A percentile compares a stretch with the other conserved stretches of the same genome.
phyloP scores from a whole-genome alignment of 1,140 invertebrate species.

The Heliconius himera region DNA sequence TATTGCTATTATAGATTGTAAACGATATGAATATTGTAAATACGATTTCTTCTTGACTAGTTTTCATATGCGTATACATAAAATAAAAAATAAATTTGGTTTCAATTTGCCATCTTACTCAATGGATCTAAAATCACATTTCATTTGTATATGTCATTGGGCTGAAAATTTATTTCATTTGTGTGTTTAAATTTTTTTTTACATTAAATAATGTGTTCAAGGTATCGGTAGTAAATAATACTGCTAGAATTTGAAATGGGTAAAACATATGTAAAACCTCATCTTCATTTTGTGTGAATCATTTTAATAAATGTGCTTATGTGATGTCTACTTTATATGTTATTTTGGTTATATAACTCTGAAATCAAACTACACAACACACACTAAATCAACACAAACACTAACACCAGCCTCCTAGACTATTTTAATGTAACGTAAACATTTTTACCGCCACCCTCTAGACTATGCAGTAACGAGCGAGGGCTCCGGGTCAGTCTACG shows the following conservation, averaged over 20 bases:
- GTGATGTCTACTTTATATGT: background rate
- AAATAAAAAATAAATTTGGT: no score
- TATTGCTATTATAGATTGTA: no score
- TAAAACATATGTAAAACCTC: background rate
- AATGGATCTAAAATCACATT: conserved; percentile 2
- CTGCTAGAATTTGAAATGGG: background rate
- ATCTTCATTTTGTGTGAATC: background rate
- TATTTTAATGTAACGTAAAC: background rate
- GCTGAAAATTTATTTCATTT: background rate
- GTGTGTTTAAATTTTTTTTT: background rate
- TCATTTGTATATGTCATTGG: background rate
- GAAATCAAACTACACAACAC: background rate
- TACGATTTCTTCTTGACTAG: no score
- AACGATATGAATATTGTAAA: no score
- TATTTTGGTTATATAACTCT: background rate
- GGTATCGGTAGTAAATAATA: background rate
- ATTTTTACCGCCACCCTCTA: background rate
- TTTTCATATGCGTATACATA: no score
- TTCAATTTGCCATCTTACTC: conserved; percentile 23
- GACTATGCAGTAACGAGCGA: conserved; percentile 78
- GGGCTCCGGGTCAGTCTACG: conserved; percentile 88
- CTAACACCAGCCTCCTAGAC: background rate
- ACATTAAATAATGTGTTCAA: background rate
- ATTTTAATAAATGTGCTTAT: background rate
- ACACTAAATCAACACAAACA: background rate